Conservation (phyloP, 2,888 invertebrate species). For the Eupithecia insigniata region DNA sequence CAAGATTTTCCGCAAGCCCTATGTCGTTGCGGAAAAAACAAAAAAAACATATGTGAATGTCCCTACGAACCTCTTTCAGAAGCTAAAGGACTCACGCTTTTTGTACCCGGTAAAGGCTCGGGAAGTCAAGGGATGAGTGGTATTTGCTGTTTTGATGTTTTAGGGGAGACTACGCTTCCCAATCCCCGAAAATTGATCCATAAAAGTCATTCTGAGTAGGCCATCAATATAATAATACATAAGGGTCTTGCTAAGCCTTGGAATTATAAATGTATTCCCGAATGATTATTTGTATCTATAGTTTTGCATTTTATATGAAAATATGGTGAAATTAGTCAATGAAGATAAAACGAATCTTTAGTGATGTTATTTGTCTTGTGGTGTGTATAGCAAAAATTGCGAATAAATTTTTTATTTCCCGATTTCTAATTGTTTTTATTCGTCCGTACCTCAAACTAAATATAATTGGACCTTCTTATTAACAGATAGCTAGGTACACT, state of each 20-base stretch:
- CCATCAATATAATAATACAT: not conserved
- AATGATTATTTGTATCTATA: not conserved
- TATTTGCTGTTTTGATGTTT: conserved; percentile 55
- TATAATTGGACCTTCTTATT: no score
- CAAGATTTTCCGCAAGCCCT: not conserved
- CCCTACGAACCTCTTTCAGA: conserved; percentile 38
- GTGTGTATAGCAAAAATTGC: not conserved
- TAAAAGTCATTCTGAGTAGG: not conserved
- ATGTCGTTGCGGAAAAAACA: not conserved
- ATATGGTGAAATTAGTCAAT: not conserved
- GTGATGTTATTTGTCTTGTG: not conserved
- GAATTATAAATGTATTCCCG: not conserved
- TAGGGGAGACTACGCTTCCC: conserved; percentile 28
- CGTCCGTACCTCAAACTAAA: no score
- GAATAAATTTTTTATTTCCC: not conserved
- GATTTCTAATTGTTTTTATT: not conserved
- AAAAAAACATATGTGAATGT: conserved; percentile 48
- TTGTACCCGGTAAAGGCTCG: conserved; percentile 58
- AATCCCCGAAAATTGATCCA: not conserved
- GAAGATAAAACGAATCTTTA: not conserved
- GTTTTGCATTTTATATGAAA: not conserved
- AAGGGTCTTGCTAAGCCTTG: not conserved
- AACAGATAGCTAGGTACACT: no score
- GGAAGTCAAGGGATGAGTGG: conserved; percentile 53
- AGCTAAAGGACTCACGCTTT: conserved; percentile 50